Conservation (phyloP, 2,113 vertebrate species). For the Ascaphus truei region DNA sequence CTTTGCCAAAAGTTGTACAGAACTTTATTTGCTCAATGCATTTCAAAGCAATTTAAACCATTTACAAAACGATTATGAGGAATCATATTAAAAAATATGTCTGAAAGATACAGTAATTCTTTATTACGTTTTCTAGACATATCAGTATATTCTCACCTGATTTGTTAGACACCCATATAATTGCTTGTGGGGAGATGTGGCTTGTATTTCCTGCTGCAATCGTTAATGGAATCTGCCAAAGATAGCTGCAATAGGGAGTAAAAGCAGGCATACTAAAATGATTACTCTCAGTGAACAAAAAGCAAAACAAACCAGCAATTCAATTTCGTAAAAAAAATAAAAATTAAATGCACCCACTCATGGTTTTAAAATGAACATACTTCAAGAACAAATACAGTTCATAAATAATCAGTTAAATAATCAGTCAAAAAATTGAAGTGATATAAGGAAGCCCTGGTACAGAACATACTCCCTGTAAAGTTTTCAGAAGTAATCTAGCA, state of each 20-base stretch:
- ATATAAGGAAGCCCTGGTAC: conserved; percentile 33
- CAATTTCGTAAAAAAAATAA: conserved; percentile 20
- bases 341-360: neutral
- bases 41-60: too few species aligned
- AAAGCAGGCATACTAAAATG: conserved; percentile 59
- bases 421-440: neutral
- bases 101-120: too few species aligned
- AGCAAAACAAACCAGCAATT: conserved; percentile 54
- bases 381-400: conserved; percentile 43
- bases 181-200: conserved; percentile 75
- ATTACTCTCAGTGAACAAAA: conserved; percentile 50
- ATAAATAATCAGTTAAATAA: too few species aligned
- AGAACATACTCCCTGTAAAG: conserved; percentile 29
- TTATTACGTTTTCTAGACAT: conserved; percentile 52
- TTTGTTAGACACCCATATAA: conserved; percentile 96
- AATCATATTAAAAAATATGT: neutral
- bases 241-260: conserved; percentile 75
- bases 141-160: conserved; percentile 80
- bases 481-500: conserved; percentile 1
- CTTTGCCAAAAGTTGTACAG: too few species aligned
- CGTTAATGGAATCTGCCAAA: conserved; percentile 93
- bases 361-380: conserved; percentile 46
- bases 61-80: neutral
- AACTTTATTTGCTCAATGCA: too few species aligned
- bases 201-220: conserved; percentile 88